A percentile compares a stretch with the other conserved stretches of the same genome.
Evolutionary conservation across 2,888 invertebrate genomes (phyloP).

Genomic region (Athrips mouffetella): DNA sequence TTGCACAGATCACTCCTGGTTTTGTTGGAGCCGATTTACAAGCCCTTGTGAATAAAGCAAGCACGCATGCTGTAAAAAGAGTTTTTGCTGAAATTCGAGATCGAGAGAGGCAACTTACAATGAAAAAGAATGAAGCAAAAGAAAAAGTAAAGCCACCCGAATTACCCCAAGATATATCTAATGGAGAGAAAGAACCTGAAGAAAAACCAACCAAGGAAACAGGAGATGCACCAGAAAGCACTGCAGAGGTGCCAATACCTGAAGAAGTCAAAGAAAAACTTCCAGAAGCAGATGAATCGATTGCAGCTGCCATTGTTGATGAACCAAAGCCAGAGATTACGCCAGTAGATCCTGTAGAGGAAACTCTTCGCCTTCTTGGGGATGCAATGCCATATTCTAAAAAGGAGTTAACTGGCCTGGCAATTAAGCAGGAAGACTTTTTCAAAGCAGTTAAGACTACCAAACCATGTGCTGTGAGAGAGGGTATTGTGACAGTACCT

Average conservation of each 20-base stretch:
- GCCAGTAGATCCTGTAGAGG: constrained; percentile 51
- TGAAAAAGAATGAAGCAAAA: constrained; percentile 27
- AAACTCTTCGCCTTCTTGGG: constrained; percentile 82
- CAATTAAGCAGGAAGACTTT: constrained; percentile 87
- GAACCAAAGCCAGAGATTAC: constrained; percentile 22
- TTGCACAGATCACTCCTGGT: constrained; percentile 94
- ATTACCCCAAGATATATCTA: constrained; percentile 48
- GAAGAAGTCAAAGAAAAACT: constrained; percentile 25
- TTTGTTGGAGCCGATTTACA: constrained; percentile 97
- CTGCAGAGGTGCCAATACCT: constrained; percentile 30
- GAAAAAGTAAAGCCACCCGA: constrained; percentile 31
- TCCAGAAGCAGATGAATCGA: too few relatives aligned
- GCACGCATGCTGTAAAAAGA: constrained; percentile 89
- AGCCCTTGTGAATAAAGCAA: constrained; percentile 91
- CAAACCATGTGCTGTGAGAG: constrained; percentile 95
- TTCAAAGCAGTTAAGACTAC: constrained; percentile 86
- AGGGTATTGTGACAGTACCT: constrained; percentile 98
- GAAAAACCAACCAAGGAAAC: constrained; percentile 30
- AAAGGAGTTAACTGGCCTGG: constrained; percentile 81
- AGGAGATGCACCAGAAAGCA: constrained; percentile 33
- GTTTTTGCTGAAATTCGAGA: constrained; percentile 60
- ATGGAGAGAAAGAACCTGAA: constrained; percentile 59
- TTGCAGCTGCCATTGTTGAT: not conserved
- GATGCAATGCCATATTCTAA: constrained; percentile 80
- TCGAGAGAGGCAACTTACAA: constrained; percentile 20